Evolutionary conservation across 1,140 invertebrate genomes (phyloP), one percentile per base, ranked within the genome.

Genomic region (Drosophila trapezifrons): DNA sequence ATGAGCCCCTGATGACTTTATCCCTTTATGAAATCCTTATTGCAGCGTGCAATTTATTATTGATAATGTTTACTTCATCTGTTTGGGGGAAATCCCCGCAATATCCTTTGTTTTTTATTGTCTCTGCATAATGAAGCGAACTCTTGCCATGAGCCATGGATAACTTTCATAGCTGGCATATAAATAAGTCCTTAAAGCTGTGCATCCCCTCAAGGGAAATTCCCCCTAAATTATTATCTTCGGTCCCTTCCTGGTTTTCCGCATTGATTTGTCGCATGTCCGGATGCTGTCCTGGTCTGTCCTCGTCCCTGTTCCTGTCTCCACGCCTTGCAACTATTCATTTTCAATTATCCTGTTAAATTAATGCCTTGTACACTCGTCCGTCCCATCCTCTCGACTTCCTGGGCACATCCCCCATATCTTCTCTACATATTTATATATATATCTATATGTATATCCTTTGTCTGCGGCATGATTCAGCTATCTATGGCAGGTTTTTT

Each of bases 261-360:
- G 66, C 65, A 72, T 72, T 71, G 67, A 71, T 71, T 71, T 71
- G 67, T 71, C 65, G 51, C 51, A 57, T 70, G 32, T 57, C 35
- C 65, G 65, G 65, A 70, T 46, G 49, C 20, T 47, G 45, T 64
- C 57, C 49, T n/a, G n/a, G n/a, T n/a, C n/a, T n/a, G n/a, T n/a
- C n/a, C n/a, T n/a, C n/a, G n/a, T n/a, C n/a, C n/a, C n/a, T 32
- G 38, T 7, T 2, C 12, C 18, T n/a, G 56, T 17, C 65, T 15
- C 47, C 38, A 27, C 47, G 35, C 37, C 40, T 49, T 45, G 42
- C 51, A 62, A 67, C 54, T 55, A 80, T 72, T 80, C 55, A 63
- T 52, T 75, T 75, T 79, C 73, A 81, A 81, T 81, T 82, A 81
- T 81, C 60, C 46, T 65, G 78, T 77, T 81, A 80, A 81, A 80